These are phyloP conservation scores for Oryzias celebensis DNA, from an alignment of 2,113 vertebrate genomes.

Conservation along the genomic window DNA sequence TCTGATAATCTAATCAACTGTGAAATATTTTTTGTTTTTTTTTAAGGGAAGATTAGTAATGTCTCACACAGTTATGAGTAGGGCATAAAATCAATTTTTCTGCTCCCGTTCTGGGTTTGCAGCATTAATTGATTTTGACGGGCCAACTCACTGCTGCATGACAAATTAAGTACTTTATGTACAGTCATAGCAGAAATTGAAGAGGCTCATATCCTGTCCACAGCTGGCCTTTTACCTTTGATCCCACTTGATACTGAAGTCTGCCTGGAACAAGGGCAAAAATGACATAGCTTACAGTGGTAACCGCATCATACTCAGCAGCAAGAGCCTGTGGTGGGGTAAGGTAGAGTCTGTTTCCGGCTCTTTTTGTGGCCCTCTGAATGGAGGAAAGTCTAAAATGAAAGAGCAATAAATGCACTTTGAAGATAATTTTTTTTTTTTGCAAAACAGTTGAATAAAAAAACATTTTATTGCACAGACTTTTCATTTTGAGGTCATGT, in stretches of 20 bases:
- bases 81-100: constrained; percentile 53
- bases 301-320: too few species aligned
- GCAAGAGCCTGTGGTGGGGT: too few species aligned
- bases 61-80: constrained; percentile 30
- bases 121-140: constrained; percentile 35
- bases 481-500: too few species aligned
- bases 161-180: constrained; percentile 22
- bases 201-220: constrained; percentile 5
- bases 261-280: not conserved
- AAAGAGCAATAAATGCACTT: too few species aligned
- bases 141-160: constrained; percentile 26
- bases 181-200: constrained; percentile 14
- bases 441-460: not conserved
- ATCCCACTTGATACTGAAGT: not conserved
- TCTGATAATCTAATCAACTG: constrained; percentile 20
- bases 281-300: too few species aligned
- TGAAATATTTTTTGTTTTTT: constrained; percentile 20
- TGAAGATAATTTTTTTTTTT: too few species aligned
- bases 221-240: not conserved
- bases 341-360: too few species aligned
- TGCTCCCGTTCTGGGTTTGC: constrained; percentile 18
- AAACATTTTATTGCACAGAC: not conserved
- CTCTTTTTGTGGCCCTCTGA: too few species aligned
- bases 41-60: constrained; percentile 27
- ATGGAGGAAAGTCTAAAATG: too few species aligned